A percentile compares a stretch with the other conserved stretches of the same genome.
phyloP scores from a whole-genome alignment of 2,888 invertebrate genomes.

The Steinernema carpocapsae region DNA sequence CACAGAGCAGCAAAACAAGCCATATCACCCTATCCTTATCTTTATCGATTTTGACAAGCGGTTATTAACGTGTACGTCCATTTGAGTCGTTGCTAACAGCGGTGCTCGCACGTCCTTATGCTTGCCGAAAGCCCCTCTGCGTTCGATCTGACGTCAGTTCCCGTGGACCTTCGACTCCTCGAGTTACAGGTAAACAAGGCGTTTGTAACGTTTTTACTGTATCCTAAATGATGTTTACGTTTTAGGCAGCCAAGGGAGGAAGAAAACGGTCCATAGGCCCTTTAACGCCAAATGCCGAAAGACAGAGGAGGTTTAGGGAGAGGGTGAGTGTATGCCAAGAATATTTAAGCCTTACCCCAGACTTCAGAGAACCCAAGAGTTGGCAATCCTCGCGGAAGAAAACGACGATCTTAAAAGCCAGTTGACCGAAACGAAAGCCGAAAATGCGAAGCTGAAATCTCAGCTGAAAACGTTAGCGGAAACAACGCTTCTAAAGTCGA shows the following conservation, averaged over 20 bases:
- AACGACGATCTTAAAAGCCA: conserved; percentile 11
- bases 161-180: conserved; percentile 18
- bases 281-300: conserved; percentile 17
- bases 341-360: neutral
- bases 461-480: neutral
- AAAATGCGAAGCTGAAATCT: neutral
- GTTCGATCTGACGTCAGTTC: conserved; percentile 29
- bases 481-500: neutral
- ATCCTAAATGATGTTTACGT: neutral
- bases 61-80: conserved; percentile 18
- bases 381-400: neutral
- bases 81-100: neutral
- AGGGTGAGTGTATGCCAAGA: too few species aligned
- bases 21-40: conserved; percentile 8
- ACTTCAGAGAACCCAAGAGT: conserved; percentile 17
- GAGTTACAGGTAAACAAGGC: conserved; percentile 26
- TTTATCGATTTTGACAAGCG: conserved; percentile 2
- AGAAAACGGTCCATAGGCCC: conserved; percentile 24
- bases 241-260: conserved; percentile 23
- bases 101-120: neutral
- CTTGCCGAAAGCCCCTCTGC: neutral
- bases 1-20: neutral
- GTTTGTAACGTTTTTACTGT: conserved; percentile 20
- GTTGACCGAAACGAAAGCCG: neutral
- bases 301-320: conserved; percentile 26